A percentile compares a stretch with the other conserved stretches of the same genome.
Evolutionary conservation across 2,797 vertebrate genomes (phyloP).

Genomic region (Propithecus deckenii): DNA sequence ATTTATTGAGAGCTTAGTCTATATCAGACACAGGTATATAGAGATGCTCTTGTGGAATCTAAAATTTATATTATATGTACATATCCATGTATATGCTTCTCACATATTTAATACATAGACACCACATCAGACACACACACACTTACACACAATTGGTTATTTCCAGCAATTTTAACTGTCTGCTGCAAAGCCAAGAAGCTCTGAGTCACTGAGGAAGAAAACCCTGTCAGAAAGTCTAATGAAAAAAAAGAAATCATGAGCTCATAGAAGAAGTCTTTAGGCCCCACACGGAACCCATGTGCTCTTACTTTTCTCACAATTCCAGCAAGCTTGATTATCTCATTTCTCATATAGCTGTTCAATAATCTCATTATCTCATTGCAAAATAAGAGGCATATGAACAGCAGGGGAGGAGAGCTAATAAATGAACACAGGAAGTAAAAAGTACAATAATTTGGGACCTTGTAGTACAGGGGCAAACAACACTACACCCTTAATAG

Average conservation of each 20-base stretch:
- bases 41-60: neutral
- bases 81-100: neutral
- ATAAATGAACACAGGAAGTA: neutral
- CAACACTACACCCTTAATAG: neutral
- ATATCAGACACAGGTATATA: neutral
- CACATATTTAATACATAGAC: neutral
- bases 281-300: neutral
- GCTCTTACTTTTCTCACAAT: neutral
- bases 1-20: slow-evolving; percentile 17
- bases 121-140: neutral
- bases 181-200: neutral
- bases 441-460: neutral
- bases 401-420: neutral
- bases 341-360: neutral
- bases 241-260: neutral
- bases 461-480: neutral
- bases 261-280: neutral
- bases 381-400: neutral
- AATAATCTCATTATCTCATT: neutral
- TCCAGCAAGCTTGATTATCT: neutral
- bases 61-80: neutral
- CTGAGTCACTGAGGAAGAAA: neutral
- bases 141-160: neutral
- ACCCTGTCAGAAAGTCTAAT: neutral
- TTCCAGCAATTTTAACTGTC: slow-evolving; percentile 31